Base-by-base conservation (phyloP, 2,888 invertebrate genomes). In the Gasteruption jaculator region DNA sequence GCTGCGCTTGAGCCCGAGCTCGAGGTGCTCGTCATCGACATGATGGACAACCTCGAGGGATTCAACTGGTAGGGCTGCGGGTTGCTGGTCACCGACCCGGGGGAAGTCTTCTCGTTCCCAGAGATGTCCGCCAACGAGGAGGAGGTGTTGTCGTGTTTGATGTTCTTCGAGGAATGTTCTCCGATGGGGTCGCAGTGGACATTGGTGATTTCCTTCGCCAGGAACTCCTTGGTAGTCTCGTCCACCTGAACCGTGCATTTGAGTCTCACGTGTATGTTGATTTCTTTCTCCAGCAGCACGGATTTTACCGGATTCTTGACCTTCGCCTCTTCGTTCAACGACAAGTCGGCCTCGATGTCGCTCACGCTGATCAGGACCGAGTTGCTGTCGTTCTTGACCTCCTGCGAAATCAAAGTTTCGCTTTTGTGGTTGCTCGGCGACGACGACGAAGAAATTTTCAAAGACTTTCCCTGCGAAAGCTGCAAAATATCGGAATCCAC, bases 121-220 rank as follows among this genome's bases (percentile, higher is more conserved):
- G 68, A 69, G 11, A 68, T 63, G 26, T 69, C 68, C 5, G 63
- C 66, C 2, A 67, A 30, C 3, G 53, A 61, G 1, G 58, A 52
- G 1, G 59, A 65, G 0, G 52, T 55, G 31, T 66, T 65, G 19
- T 56, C 57, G 26, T 38, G 43, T 40, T 59, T 56, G 10, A 53
- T 48, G 8, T 52, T 46, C 3, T 32, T 34, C 8, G 49, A 19
- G 3, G 52, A 46, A 3, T 53, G 26, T 10, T 58, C 53, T 4
- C 11, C 16, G 0, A 39, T 12, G 7, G 53, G 12, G n/a, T 66
- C 65, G 31, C 68, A 67, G 1, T 61, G 49, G 1, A 63, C 60
- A 3, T 43, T 43, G 0, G 52, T 45, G 12, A 68, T 12, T 38
- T 68, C 61, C 44, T 64, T 68, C 5, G 51, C 50, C 1, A 61